Evolutionary conservation across 2,888 invertebrate species (phyloP).

Genomic region (Galeopsomyia nigrocyanea): DNA sequence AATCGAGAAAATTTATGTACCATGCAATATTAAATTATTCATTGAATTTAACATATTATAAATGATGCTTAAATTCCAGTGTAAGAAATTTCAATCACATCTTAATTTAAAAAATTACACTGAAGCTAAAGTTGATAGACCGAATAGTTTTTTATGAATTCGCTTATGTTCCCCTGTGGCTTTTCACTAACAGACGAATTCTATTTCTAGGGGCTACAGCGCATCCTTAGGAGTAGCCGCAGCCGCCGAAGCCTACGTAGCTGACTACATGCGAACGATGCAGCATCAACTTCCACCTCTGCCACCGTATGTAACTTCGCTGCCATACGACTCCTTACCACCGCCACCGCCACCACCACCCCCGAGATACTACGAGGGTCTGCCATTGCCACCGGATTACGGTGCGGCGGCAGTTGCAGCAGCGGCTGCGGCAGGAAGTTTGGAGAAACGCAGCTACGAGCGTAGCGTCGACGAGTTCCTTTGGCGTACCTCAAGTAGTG

Average conservation of each 20-base stretch:
- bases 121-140: background rate
- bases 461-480: slow-evolving; percentile 90
- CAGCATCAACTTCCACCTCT: slow-evolving; percentile 88
- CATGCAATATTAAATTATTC: no score
- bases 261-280: slow-evolving; percentile 91
- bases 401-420: slow-evolving; percentile 65
- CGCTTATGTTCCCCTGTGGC: slow-evolving; percentile 10
- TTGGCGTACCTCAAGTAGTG: slow-evolving; percentile 82
- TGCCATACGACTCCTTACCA: slow-evolving; percentile 65
- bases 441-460: slow-evolving; percentile 87
- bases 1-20: no score
- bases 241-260: slow-evolving; percentile 88
- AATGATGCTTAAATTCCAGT: no score
- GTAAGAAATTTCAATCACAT: no score
- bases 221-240: slow-evolving; percentile 73
- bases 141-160: no score
- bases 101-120: background rate
- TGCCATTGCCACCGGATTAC: slow-evolving; percentile 82
- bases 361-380: slow-evolving; percentile 82
- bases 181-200: slow-evolving; percentile 33
- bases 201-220: slow-evolving; percentile 66
- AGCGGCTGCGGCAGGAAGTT: slow-evolving; percentile 69
- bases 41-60: no score
- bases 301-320: slow-evolving; percentile 87
- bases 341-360: slow-evolving; percentile 79